A percentile compares a stretch with the other conserved stretches of the same genome.
phyloP scores from a whole-genome alignment of 2,888 invertebrate genomes.

The Molorchus minor region DNA sequence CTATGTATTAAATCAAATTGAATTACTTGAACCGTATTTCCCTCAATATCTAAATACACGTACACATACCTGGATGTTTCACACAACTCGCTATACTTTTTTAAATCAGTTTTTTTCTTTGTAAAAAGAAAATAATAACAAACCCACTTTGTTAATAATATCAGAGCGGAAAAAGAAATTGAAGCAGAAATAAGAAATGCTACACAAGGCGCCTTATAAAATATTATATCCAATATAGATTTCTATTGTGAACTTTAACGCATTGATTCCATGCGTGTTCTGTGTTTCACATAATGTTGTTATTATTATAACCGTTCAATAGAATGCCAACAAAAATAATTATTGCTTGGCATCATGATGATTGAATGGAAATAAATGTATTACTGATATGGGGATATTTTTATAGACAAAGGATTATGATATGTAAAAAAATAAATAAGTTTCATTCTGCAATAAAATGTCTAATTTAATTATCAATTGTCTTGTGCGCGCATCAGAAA shows the following conservation, averaged over 20 bases:
- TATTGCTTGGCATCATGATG: no score
- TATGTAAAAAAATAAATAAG: no score
- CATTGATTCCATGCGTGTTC: neutral
- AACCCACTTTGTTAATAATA: neutral
- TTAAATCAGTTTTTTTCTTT: neutral
- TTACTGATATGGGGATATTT: no score
- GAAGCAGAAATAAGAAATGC: neutral
- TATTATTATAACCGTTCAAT: conserved; percentile 7
- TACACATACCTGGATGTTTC: no score
- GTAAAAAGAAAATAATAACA: neutral
- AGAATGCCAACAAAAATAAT: conserved; percentile 1
- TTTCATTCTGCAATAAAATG: no score
- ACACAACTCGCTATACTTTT: neutral
- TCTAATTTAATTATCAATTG: no score
- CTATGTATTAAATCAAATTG: no score
- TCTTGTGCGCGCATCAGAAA: no score
- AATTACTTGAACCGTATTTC: no score
- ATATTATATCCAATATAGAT: neutral
- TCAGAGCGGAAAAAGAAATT: neutral
- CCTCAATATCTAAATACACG: no score
- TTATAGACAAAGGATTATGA: no score
- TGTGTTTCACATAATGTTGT: neutral
- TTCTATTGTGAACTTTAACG: conserved; percentile 3
- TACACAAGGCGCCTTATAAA: conserved; percentile 1
- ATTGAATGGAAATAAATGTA: no score